Base-by-base conservation (phyloP, 2,888 invertebrate species). In the Cephalotes varians region DNA sequence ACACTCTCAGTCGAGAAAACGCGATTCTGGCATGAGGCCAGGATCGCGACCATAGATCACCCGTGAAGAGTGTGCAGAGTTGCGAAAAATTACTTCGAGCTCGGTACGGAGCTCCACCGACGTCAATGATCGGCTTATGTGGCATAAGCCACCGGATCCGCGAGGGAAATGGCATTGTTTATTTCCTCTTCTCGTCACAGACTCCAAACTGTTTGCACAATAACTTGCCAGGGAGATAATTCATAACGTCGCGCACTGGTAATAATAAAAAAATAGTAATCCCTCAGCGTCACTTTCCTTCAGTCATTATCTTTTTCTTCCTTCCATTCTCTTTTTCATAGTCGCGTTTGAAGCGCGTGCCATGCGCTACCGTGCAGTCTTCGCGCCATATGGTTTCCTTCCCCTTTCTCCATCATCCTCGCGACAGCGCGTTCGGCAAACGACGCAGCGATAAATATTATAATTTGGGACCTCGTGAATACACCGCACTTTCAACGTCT, bases 361-460 rank as follows among this genome's bases (percentile, higher is more conserved):
- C 87, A 86, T 81, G 34, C 10, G 65, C 82, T 79, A 83, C 73
- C 83, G 85, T 85, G 56, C 83, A 84, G 86, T 90, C 87, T 90
- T 90, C 87, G 90, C 85, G 81, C 91, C 92, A 92, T 91, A 91
- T 92, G 92, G 90, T 85, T 88, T 89, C 87, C 86, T 87, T 90
- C 85, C 15, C 81, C 85, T 74, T 83, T 79, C 87, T 81, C 85
- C 87, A 85, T 47, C 87, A 82, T 77, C 83, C 83, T 86, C 76
- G 65, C 79, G 67, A 81, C 87, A 83, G 76, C 31, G 12, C 87
- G 84, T 86, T 86, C 87, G 80, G 86, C 87, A 85, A 86, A 76
- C 40, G 85, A 79, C 86, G 18, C 69, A 73, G 91, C 86, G 88
- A 92, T 90, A 90, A 91, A 91, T 91, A 91, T 90, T 85, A 88